Conservation (phyloP, 2,797 vertebrate genomes). For the Cyclopterus lumpus region DNA sequence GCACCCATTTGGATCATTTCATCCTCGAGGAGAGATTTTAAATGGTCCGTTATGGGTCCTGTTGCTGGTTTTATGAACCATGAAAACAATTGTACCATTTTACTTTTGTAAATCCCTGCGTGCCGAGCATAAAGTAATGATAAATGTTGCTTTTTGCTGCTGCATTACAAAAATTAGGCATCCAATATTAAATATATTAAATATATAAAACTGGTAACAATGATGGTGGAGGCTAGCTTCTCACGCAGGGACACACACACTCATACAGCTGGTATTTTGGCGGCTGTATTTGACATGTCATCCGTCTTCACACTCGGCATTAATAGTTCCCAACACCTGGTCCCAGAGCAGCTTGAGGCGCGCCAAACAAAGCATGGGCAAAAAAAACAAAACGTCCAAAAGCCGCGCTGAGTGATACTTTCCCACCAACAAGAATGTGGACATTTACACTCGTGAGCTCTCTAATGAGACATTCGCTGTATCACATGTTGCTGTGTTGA, state of each 20-base stretch:
- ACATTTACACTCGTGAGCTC: slow-evolving; percentile 49
- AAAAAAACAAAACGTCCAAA: slow-evolving; percentile 11
- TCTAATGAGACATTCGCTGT: slow-evolving; percentile 49
- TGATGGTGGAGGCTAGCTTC: slow-evolving; percentile 10
- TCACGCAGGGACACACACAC: slow-evolving; percentile 7
- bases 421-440: slow-evolving; percentile 49
- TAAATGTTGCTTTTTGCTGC: neutral
- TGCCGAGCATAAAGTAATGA: neutral
- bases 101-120: neutral
- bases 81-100: neutral
- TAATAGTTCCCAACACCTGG: slow-evolving; percentile 63
- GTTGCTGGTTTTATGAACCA: neutral
- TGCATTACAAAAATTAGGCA: neutral
- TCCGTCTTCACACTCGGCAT: slow-evolving; percentile 66
- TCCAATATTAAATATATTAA: neutral
- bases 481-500: slow-evolving; percentile 45
- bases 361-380: slow-evolving; percentile 36
- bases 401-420: slow-evolving; percentile 36
- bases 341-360: slow-evolving; percentile 60
- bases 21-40: neutral
- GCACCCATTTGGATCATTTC: neutral
- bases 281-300: slow-evolving; percentile 71
- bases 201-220: slow-evolving; percentile 6
- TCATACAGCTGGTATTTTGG: slow-evolving; percentile 48
- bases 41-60: neutral